Conservation (phyloP, 2,888 invertebrate genomes). For the Loripinus fragilis region DNA sequence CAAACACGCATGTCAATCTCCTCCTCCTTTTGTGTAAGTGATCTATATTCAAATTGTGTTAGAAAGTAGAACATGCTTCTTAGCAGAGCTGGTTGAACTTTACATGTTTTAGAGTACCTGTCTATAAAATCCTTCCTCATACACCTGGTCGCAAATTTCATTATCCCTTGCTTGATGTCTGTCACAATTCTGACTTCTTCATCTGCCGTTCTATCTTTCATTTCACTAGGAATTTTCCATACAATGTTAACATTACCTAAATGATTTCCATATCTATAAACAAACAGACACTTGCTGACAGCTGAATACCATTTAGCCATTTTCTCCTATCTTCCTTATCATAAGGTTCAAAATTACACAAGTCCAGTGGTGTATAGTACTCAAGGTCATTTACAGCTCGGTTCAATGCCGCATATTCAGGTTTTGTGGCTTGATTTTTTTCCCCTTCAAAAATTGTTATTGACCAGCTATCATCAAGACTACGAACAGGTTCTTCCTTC, state of each 20-base stretch:
- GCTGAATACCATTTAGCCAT: not conserved
- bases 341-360: not conserved
- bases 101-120: slow-evolving; percentile 21
- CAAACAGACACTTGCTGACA: not conserved
- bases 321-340: not conserved
- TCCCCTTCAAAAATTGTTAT: not conserved
- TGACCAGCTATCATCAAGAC: not conserved
- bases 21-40: too few species aligned
- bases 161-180: slow-evolving; percentile 14
- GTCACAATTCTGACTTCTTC: slow-evolving; percentile 21
- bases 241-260: not conserved
- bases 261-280: slow-evolving; percentile 6
- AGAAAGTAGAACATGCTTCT: too few species aligned
- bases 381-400: not conserved
- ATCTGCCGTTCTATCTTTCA: slow-evolving; percentile 2
- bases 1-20: too few species aligned
- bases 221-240: slow-evolving; percentile 1
- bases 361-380: not conserved
- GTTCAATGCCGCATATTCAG: not conserved
- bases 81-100: too few species aligned
- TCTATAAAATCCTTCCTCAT: slow-evolving; percentile 37
- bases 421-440: not conserved
- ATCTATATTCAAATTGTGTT: too few species aligned
- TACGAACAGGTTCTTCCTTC: not conserved
- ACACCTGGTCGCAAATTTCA: slow-evolving; percentile 32